Base-by-base conservation (phyloP, 2,888 invertebrate genomes). In the Chalcosyrphus nemorum region DNA sequence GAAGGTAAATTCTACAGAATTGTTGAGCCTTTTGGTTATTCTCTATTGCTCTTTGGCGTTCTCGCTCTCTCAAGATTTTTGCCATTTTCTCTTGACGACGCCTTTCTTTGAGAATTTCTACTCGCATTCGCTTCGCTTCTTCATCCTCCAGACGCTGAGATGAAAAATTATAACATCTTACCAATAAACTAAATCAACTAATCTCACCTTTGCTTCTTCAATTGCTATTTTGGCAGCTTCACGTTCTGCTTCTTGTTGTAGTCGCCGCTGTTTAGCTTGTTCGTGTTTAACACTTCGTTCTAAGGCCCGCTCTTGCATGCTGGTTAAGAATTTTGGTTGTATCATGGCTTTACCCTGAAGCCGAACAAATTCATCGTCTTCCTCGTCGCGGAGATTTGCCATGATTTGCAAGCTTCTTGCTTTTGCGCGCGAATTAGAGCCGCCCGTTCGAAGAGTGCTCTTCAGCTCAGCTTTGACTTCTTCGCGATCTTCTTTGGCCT, bases 271-370 rank as follows among this genome's bases (percentile, higher is more conserved):
- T n/a, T 88, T 89, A 2, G 92, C 89, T 88, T 91, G 88, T 68
- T 91, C 90, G 75, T 92, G 92, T 0, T 88, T 88, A 11, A 90
- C 86, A 66, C 92, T 94, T 41, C 96, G 92, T 86, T 95, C 94
- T 43, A 94, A 90, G 0, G 95, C 95, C 78, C 95, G 93, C 72
- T 94, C 94, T 88, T 96, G 95, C 95, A 96, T 95, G 89, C 94
- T 93, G 89, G 94, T 93, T 50, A 96, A 89, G 88, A 96, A 94
- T 89, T 94, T 94, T 2, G 96, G 95, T 38, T 94, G 93, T 6
- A 90, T 74, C 74, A 91, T 61, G 0, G 91, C 89, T 72, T 87
- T 90, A 9, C 91, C 91, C 68, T 90, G 90, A 0, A 92, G 80
- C 1, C 88, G 86, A 4, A 88, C 87, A 21, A 89, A 86, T 50